Evolutionary conservation across 2,797 vertebrate genomes (phyloP), one percentile per base, ranked within the genome.

Genomic region (Nyctibius grandis): DNA sequence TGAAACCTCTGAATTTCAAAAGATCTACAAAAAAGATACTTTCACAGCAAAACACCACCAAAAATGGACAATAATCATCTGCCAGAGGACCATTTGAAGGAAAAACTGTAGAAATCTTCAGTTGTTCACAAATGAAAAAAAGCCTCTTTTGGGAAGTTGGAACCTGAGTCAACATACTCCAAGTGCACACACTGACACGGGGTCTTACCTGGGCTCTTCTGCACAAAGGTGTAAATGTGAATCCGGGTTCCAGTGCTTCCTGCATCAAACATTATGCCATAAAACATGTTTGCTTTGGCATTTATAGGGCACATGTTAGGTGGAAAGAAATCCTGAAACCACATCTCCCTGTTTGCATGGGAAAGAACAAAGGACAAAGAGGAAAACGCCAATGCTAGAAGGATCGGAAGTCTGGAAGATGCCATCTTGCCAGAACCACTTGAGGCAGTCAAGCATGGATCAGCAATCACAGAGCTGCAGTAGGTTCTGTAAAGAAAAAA

Each of bases 221-320:
- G 99, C 93, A 99, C 98, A 98, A 99, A 99, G 68, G 98, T 99
- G 78, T 99, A 99, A 98, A 99, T 98, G 91, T 99, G 99, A 98
- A 99, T 99, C 69, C 99, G 98, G 38, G 99, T 99, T 97, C 99
- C 99, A 57, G 99, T 99, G 98, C 99, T 99, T 93, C 99, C 99
- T 3, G 99, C 99, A 6, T 99, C 99, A 94, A 99, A 99, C 99
- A 99, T 99, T 98, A 99, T 98, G 96, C 99, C 99, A 95, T 99
- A 98, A 97, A 99, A 99, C 51, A 98, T 97, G 74, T 98, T 94
- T 69, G 64, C 97, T 85, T 96, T 98, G 78, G 89, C 80, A 93
- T 98, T 98, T 96, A 97, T 20, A 12, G 97, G 98, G n/a, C 97
- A 98, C 70, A 96, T 94, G 16, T 98, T 97, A 31, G 97, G 96